These are phyloP conservation scores for Myotis brandtii DNA, from an alignment of 2,113 vertebrate species.

Conservation along the genomic window DNA sequence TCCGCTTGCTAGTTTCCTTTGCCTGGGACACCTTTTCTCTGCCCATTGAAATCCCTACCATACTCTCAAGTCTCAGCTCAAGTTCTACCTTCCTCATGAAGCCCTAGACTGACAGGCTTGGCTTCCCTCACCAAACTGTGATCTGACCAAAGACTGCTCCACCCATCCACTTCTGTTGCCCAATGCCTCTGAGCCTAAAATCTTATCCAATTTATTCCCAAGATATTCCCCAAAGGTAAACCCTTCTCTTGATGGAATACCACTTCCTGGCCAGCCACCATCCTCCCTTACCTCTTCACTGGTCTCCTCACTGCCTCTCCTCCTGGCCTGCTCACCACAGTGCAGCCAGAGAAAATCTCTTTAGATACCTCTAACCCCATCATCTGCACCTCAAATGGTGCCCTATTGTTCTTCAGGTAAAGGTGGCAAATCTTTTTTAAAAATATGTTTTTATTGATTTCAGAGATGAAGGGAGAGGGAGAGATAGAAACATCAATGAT, in stretches of 20 bases:
- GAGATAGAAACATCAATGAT: too few species aligned
- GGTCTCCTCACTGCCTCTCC: not conserved
- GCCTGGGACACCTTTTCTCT: not conserved
- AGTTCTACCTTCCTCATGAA: not conserved
- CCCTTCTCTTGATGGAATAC: not conserved
- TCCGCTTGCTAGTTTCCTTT: not conserved
- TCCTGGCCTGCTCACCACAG: not conserved
- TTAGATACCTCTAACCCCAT: not conserved
- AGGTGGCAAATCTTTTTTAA: not conserved
- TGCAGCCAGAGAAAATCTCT: not conserved
- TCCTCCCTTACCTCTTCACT: not conserved
- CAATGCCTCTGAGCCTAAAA: not conserved
- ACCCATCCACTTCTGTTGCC: not conserved
- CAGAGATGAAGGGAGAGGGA: too few species aligned
- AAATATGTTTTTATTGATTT: too few species aligned
- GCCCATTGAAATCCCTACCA: not conserved
- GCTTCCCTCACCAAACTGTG: not conserved
- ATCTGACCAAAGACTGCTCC: not conserved
- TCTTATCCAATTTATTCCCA: too few species aligned
- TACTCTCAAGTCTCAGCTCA: not conserved
- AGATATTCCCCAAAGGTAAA: not conserved
- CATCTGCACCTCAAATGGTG: not conserved
- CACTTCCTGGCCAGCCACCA: not conserved
- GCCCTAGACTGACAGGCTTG: not conserved
- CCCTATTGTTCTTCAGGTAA: not conserved